Base-by-base conservation (phyloP, 1,140 invertebrate species). In the Zaprionus nigranus region DNA sequence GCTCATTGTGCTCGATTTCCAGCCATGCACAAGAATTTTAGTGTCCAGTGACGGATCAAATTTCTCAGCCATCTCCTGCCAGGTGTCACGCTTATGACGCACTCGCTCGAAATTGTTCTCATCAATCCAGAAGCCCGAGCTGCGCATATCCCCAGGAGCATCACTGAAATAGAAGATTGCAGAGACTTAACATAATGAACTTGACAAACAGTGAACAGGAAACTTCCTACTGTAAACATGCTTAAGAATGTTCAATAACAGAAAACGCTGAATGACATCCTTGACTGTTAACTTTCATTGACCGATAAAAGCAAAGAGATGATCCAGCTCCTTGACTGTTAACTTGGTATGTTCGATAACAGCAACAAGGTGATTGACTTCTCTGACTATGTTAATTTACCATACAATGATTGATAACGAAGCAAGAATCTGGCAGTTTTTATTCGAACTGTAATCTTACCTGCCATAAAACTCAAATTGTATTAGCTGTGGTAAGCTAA, bases 401-500 rank as follows among this genome's bases (percentile, higher is more conserved):
- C 6, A 1, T 34, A 34, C 30, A 34, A 34, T 30, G 30, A 11
- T 30, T 9, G 38, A 40, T 40, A 40, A 40, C 38, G n/a, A n/a
- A 40, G 13, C 38, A n/a, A n/a, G 9, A 30, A 2, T 30, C n/a
- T n/a, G n/a, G n/a, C n/a, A 54, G 24, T 28, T 28, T 28, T n/a
- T 1, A 5, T 26, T 26, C 2, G 1, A 36, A 49, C 12, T 51
- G 24, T 17, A 13, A n/a, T 20, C 36, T 40, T 4, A 88, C 84
- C 84, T 93, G 40, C 86, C 90, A 70, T 93, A 94, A 20, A 93
- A 90, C 57, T 93, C 92, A 60, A 93, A 94, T 64, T 92, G 85
- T 46, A 94, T 88, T 12, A 79, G 53, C 53, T 88, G 78, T 2
- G 83, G 77, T 61, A 84, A 51, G 22, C 73, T 76, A 15, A 80